These are phyloP conservation scores for Danio albolineatus DNA, from an alignment of 2,797 vertebrate genomes.

Conservation along the genomic window DNA sequence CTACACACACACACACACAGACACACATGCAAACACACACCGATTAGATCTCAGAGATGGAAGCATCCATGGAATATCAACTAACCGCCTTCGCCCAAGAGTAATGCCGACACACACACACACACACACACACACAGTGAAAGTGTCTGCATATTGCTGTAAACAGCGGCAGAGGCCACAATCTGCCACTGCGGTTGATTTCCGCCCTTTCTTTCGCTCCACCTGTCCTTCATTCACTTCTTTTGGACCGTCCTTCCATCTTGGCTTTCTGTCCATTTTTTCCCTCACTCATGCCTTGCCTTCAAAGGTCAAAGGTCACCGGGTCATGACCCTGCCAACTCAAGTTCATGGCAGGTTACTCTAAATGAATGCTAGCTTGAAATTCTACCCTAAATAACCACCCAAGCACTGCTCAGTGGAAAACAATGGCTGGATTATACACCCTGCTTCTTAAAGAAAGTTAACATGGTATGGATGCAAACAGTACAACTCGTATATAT, in stretches of 20 bases:
- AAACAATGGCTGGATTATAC: conserved; percentile 5
- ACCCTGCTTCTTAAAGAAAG: not conserved
- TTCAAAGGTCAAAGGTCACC: conserved; percentile 76
- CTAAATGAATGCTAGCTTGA: conserved; percentile 11
- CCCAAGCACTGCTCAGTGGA: not conserved
- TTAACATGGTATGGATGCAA: too few species aligned
- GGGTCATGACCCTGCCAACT: conserved; percentile 57
- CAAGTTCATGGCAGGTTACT: conserved; percentile 63
- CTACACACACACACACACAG: conserved; percentile 55
- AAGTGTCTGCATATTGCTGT: conserved; percentile 34
- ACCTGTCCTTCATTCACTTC: conserved; percentile 24
- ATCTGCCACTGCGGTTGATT: conserved; percentile 21
- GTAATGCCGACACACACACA: conserved; percentile 70
- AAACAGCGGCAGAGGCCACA: conserved; percentile 43
- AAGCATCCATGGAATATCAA: conserved; percentile 86
- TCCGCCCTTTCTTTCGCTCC: conserved; percentile 20
- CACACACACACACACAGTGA: conserved; percentile 16
- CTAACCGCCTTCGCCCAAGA: conserved; percentile 82
- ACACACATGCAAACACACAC: conserved; percentile 73
- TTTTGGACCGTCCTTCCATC: conserved; percentile 13
- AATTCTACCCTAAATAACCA: not conserved
- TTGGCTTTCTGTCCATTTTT: conserved; percentile 17
- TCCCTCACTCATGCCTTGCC: not conserved
- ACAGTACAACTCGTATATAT: too few species aligned
- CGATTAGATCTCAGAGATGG: conserved; percentile 86